phyloP scores from a whole-genome alignment of 2,113 vertebrate genomes.

The Drymodes brunneopygia region DNA sequence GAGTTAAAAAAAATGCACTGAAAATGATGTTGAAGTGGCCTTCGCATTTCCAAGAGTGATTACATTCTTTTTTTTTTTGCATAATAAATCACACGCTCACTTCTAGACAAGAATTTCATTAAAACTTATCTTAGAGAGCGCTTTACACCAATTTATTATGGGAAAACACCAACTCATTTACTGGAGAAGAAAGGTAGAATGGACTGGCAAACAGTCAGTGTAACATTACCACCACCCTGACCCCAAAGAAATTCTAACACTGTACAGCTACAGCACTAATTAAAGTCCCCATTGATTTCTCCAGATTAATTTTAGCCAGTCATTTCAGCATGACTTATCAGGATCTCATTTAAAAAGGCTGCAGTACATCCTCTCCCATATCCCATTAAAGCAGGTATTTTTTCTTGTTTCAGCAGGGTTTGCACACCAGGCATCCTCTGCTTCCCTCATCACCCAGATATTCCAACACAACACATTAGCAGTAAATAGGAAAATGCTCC shows the following conservation, averaged over 20 bases:
- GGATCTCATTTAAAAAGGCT: constrained; percentile 59
- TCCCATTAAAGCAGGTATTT: not conserved
- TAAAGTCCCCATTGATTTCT: constrained; percentile 76
- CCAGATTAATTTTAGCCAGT: constrained; percentile 68
- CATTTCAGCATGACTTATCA: constrained; percentile 56
- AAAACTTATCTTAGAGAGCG: constrained; percentile 63
- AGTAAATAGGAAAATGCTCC: not conserved
- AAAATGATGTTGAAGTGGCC: not conserved
- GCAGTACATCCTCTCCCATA: constrained; percentile 17
- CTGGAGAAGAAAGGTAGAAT: constrained; percentile 49
- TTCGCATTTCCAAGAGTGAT: constrained; percentile 16
- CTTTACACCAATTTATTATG: constrained; percentile 60
- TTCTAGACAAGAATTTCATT: constrained; percentile 54
- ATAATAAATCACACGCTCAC: not conserved
- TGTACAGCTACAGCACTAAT: constrained; percentile 59
- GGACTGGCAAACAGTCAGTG: constrained; percentile 56
- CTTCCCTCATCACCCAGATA: not conserved
- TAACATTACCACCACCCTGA: constrained; percentile 49
- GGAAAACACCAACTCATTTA: constrained; percentile 63
- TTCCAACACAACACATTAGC: not conserved
- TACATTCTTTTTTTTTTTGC: constrained; percentile 14
- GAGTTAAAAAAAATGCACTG: not conserved
- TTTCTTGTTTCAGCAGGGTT: not conserved
- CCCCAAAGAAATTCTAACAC: constrained; percentile 60
- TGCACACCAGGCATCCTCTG: not conserved